phyloP scores from a whole-genome alignment of 1,140 invertebrate genomes.

The Hycleus cichorii region DNA sequence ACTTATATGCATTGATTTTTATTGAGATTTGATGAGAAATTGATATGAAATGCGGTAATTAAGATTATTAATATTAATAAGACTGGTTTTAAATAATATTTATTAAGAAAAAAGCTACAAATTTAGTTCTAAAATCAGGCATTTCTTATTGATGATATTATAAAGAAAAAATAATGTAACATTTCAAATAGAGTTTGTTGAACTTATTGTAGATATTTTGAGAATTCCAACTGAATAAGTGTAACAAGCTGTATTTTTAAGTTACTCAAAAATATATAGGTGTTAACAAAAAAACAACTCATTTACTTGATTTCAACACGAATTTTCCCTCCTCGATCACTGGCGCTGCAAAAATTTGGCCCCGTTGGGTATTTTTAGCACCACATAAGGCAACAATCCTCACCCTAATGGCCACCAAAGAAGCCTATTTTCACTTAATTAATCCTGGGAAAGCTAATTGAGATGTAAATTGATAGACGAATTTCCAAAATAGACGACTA shows the following conservation, averaged over 20 bases:
- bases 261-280: slow-evolving; percentile 29
- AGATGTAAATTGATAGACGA: too few relatives aligned
- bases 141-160: not conserved
- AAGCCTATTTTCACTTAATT: too few relatives aligned
- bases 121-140: slow-evolving; percentile 15
- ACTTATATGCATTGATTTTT: slow-evolving; percentile 3
- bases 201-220: slow-evolving; percentile 5
- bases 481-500: not conserved
- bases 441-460: too few relatives aligned
- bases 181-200: slow-evolving; percentile 16
- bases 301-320: not conserved
- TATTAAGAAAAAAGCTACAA: slow-evolving; percentile 6
- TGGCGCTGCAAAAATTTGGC: too few relatives aligned
- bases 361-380: too few relatives aligned
- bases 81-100: slow-evolving; percentile 16
- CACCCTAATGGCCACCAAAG: not conserved
- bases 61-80: slow-evolving; percentile 15
- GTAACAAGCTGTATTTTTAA: slow-evolving; percentile 21
- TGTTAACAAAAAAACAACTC: slow-evolving; percentile 16
- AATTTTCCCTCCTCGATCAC: not conserved
- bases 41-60: not conserved
- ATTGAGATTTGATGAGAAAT: not conserved
- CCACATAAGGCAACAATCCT: too few relatives aligned
- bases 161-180: slow-evolving; percentile 9
- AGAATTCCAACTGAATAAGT: slow-evolving; percentile 3